These are phyloP conservation scores for Alethe diademata DNA, from an alignment of 2,113 vertebrate genomes.

Conservation along the genomic window DNA sequence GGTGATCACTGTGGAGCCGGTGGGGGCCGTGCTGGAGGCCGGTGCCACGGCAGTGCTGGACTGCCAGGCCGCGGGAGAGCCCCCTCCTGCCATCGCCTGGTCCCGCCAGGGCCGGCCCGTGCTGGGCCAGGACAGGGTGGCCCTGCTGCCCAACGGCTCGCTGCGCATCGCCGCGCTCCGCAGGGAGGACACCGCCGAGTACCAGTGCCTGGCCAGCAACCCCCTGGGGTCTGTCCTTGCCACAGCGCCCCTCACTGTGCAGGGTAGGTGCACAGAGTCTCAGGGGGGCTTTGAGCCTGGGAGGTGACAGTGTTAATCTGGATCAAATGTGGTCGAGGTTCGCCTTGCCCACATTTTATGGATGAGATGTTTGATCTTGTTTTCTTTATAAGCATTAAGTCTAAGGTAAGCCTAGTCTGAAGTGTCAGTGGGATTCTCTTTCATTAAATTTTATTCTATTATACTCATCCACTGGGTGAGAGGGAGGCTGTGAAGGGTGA, in stretches of 20 bases:
- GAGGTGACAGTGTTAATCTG: neutral
- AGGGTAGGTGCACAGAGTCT: constrained; percentile 73
- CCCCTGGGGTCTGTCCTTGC: constrained; percentile 85
- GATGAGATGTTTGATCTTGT: neutral
- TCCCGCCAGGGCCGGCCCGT: constrained; percentile 79
- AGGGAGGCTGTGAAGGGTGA: neutral
- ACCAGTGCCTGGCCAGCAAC: constrained; percentile 92
- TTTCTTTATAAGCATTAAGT: neutral
- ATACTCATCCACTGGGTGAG: neutral
- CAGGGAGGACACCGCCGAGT: constrained; percentile 88
- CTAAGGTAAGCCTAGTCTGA: neutral
- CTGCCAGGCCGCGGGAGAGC: constrained; percentile 90
- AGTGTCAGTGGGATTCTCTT: neutral
- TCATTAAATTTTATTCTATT: neutral
- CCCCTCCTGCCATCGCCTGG: constrained; percentile 83
- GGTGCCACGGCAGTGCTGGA: constrained; percentile 82
- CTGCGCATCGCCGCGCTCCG: constrained; percentile 77
- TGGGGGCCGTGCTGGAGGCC: constrained; percentile 78
- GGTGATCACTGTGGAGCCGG: constrained; percentile 80
- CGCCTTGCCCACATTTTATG: neutral
- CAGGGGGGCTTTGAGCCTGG: neutral
- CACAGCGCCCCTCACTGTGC: constrained; percentile 81
- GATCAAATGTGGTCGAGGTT: neutral
- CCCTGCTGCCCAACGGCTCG: constrained; percentile 81
- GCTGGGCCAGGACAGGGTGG: constrained; percentile 71